phyloP scores from a whole-genome alignment of 1,140 invertebrate species.

The Adoxophyes honmai region DNA sequence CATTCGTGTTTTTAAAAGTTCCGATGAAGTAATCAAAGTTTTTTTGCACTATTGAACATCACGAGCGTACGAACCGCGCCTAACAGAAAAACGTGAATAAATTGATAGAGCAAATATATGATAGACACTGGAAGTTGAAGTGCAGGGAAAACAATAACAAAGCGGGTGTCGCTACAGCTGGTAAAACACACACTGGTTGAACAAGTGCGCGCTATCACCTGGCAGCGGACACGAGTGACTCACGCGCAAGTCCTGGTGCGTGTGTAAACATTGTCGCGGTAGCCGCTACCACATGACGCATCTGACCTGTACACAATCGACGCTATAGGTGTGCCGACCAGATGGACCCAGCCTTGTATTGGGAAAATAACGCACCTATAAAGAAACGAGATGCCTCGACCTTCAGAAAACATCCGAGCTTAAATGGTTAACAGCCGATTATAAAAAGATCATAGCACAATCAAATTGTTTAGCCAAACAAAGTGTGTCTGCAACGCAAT shows the following conservation, averaged over 20 bases:
- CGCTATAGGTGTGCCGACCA: slow-evolving; percentile 44
- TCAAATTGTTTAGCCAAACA: not conserved
- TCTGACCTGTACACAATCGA: slow-evolving; percentile 40
- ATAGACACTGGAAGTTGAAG: slow-evolving; percentile 16
- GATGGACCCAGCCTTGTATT: slow-evolving; percentile 39
- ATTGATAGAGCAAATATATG: slow-evolving; percentile 17
- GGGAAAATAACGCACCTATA: slow-evolving; percentile 32
- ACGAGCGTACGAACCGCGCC: slow-evolving; percentile 18
- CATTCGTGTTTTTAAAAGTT: slow-evolving; percentile 35
- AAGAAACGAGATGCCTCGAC: slow-evolving; percentile 14
- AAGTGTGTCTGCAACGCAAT: not conserved
- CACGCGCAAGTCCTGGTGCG: slow-evolving; percentile 55
- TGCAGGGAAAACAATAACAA: slow-evolving; percentile 20
- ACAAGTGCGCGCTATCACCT: slow-evolving; percentile 45
- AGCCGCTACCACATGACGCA: slow-evolving; percentile 53
- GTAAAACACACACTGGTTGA: slow-evolving; percentile 45
- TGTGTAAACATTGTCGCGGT: slow-evolving; percentile 57
- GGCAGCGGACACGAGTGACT: slow-evolving; percentile 48
- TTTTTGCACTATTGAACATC: slow-evolving; percentile 40
- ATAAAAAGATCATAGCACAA: not conserved
- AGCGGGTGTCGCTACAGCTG: slow-evolving; percentile 31
- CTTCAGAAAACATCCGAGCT: slow-evolving; percentile 4
- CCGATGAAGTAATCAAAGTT: slow-evolving; percentile 37
- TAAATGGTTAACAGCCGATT: not conserved
- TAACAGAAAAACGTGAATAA: slow-evolving; percentile 14